Evolutionary conservation across 35 echinoderm and acorn worm species (phyloP).

Genomic region (Eucidaris tribuloides): DNA sequence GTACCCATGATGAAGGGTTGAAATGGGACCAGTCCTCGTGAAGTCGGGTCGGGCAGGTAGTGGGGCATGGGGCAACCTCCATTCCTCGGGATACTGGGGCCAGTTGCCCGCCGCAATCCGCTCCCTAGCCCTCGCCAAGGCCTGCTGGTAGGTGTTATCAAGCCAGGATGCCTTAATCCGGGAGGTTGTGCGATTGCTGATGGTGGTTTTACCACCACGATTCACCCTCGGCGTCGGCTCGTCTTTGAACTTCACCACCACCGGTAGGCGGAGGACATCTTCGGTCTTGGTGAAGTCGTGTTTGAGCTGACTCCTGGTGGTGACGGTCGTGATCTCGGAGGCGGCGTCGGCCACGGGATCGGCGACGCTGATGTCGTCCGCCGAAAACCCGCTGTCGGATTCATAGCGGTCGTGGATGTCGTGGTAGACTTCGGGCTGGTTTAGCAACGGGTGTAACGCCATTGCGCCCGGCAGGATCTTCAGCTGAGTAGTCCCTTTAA

Average conservation of each 20-base stretch:
- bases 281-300: too few relatives aligned
- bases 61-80: constrained; percentile 76
- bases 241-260: too few relatives aligned
- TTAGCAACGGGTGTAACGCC: neutral
- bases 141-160: constrained; percentile 67
- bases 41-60: constrained; percentile 81
- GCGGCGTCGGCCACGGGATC: neutral
- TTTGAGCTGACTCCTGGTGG: too few relatives aligned
- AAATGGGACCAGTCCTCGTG: constrained; percentile 34
- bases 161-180: constrained; percentile 48
- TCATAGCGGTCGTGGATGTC: neutral
- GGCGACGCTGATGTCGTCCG: neutral
- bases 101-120: constrained; percentile 39
- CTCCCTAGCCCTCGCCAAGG: constrained; percentile 43
- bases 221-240: too few relatives aligned
- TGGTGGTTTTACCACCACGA: too few relatives aligned
- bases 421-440: neutral
- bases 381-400: constrained; percentile 19
- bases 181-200: too few relatives aligned
- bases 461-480: too few relatives aligned
- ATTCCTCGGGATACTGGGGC: constrained; percentile 72
- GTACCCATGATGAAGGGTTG: neutral
- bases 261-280: too few relatives aligned
- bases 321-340: neutral
- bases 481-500: too few relatives aligned